phyloP scores from a whole-genome alignment of 2,113 vertebrate genomes.

The Leucoraja erinaceus region DNA sequence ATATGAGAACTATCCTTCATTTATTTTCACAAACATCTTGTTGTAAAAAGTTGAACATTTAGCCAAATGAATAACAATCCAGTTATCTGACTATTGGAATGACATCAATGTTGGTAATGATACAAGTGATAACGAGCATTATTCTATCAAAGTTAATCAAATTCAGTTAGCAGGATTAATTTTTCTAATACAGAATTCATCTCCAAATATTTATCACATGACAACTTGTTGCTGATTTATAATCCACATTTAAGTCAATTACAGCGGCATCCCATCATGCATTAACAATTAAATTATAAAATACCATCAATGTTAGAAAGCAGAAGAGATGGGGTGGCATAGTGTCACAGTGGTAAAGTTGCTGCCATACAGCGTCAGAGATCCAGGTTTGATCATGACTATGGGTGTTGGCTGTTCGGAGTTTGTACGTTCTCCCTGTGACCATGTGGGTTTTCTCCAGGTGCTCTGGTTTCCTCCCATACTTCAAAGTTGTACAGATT shows the following conservation, averaged over 20 bases:
- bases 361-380: too few relatives aligned
- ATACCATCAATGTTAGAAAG: not conserved
- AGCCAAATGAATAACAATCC: not conserved
- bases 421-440: too few relatives aligned
- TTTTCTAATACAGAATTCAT: not conserved
- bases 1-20: not conserved
- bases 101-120: not conserved
- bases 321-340: not conserved
- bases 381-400: too few relatives aligned
- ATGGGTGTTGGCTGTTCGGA: too few relatives aligned
- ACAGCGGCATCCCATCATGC: not conserved
- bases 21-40: not conserved
- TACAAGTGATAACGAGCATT: not conserved
- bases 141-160: not conserved
- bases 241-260: not conserved
- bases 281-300: not conserved
- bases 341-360: too few relatives aligned
- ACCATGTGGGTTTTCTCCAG: too few relatives aligned
- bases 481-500: too few relatives aligned
- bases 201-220: not conserved
- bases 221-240: not conserved
- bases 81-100: not conserved
- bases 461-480: too few relatives aligned
- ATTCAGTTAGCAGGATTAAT: not conserved
- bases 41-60: not conserved